Base-by-base conservation (phyloP, 2,113 vertebrate genomes). In the Carassius auratus region DNA sequence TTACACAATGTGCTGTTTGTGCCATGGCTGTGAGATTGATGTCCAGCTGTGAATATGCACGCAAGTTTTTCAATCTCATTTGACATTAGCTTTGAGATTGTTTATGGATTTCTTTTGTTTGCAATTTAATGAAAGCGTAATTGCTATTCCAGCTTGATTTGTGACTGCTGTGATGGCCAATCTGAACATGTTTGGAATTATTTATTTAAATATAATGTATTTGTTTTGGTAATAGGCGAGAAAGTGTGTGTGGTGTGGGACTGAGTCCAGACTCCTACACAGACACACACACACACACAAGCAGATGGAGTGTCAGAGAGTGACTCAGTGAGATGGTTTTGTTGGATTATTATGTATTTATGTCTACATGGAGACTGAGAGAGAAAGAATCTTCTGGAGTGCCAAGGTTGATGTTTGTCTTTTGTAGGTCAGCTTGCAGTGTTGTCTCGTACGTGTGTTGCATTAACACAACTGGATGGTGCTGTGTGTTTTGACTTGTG, bases 361-460 rank as follows among this genome's bases (percentile, higher is more conserved):
- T 82, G 85, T 73, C 84, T 85, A 55, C 86, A 87, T 87, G 64
- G 50, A 36, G 13, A 87, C 5, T 71, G 38, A 84, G 61, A 87
- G 74, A 87, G 38, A 85, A 59, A 69, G 64, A 85, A 52, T 81
- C 8, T 81, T 80, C 59, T 81, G 5, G n/a, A 81, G 59, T 17
- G n/a, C 78, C 57, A 81, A 66, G 38, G 59, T 66, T 81, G 64
- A 81, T 50, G 80, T 66, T 82, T 71, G 61, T 83, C 76, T 86
- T 15, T 61, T 36, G 50, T 84, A 89, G 87, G 80, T 86, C 87
- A 90, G 89, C 85, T 87, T 89, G 90, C 84, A 88, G 88, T 59
- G 85, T 55, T 64, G 42, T 81, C 86, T 81, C 81, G 57, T 69
- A 19, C 59, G 21, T 80, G 57, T 80, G 15, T 52, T 55, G 75